Conservation (phyloP, 2,888 invertebrate genomes). For the Hetaerina titia region DNA sequence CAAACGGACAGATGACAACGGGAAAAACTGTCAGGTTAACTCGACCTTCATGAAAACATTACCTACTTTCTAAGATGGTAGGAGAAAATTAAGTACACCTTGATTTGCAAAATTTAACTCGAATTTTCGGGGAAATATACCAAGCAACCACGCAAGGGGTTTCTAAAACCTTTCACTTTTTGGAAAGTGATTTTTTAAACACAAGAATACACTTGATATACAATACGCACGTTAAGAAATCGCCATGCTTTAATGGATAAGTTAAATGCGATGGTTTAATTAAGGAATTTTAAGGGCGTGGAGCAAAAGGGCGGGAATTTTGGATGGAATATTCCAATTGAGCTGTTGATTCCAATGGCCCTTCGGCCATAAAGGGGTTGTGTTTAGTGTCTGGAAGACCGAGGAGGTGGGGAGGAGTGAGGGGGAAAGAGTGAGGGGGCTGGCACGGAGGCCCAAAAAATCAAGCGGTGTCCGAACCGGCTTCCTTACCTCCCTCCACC, state of each 20-base stretch:
- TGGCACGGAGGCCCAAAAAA: not conserved
- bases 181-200: not conserved
- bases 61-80: too few relatives aligned
- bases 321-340: slow-evolving; percentile 4
- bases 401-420: not conserved
- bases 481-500: not conserved
- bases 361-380: slow-evolving; percentile 8
- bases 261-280: not conserved
- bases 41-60: too few relatives aligned
- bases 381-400: not conserved
- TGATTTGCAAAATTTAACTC: too few relatives aligned
- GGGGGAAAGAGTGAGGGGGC: not conserved
- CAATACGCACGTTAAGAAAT: not conserved
- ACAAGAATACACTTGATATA: not conserved
- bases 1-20: too few relatives aligned
- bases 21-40: too few relatives aligned
- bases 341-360: slow-evolving; percentile 35
- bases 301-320: slow-evolving; percentile 20
- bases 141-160: too few relatives aligned
- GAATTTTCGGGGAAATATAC: too few relatives aligned
- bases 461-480: not conserved
- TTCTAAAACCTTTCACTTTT: not conserved
- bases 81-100: too few relatives aligned
- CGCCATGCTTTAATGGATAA: not conserved
- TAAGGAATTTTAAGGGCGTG: not conserved